Conservation (phyloP, 2,888 invertebrate genomes). For the Horisme vitalbata region DNA sequence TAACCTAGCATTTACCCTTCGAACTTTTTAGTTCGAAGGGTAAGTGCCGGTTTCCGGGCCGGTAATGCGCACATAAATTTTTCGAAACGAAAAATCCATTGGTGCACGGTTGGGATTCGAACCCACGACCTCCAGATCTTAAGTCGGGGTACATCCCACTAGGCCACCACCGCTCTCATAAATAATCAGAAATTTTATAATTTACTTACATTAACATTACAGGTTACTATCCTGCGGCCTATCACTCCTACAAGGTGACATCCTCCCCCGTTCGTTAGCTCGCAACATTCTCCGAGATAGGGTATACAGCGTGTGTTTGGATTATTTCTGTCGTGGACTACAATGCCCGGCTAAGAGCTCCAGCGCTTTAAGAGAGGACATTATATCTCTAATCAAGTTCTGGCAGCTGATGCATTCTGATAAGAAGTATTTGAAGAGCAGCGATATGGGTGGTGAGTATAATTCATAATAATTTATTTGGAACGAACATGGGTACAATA, state of each 20-base stretch:
- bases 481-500: conserved; percentile 1
- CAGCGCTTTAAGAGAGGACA: conserved; percentile 92
- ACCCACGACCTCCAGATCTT: too few species aligned
- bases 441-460: conserved; percentile 88
- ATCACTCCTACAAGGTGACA: conserved; percentile 96
- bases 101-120: too few species aligned
- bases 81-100: too few species aligned
- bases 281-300: conserved; percentile 97
- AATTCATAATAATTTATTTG: too few species aligned
- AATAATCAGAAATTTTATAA: too few species aligned
- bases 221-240: conserved; percentile 95
- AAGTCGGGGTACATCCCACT: too few species aligned
- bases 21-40: too few species aligned
- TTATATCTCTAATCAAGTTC: conserved; percentile 93
- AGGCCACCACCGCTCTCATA: too few species aligned
- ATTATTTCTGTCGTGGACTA: conserved; percentile 97
- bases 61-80: too few species aligned
- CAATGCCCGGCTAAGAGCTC: conserved; percentile 93
- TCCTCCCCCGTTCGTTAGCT: conserved; percentile 91
- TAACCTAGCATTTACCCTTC: too few species aligned
- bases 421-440: conserved; percentile 94
- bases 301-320: conserved; percentile 96
- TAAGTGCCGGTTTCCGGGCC: too few species aligned
- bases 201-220: conserved; percentile 37
- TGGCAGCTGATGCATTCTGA: conserved; percentile 98